These are phyloP conservation scores for Amazona guildingii DNA, from an alignment of 2,113 vertebrate species.

Conservation along the genomic window DNA sequence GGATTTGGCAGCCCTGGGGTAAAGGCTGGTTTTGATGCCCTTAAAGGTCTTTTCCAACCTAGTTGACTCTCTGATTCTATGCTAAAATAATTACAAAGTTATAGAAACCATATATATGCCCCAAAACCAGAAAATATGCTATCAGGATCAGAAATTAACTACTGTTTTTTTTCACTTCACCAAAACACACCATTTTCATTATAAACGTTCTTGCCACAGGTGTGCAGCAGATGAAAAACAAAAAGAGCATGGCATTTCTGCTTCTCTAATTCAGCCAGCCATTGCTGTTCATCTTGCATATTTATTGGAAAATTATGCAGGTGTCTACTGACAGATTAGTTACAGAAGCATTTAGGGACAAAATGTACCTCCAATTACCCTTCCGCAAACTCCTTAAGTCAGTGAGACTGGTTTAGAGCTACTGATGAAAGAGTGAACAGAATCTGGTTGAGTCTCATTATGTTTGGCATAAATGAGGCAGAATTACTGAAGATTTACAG, in stretches of 20 bases:
- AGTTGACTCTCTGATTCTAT: not conserved
- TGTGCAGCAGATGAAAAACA: not conserved
- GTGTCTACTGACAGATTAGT: not conserved
- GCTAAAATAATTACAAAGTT: not conserved
- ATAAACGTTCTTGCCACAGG: not conserved
- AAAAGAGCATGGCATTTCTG: not conserved
- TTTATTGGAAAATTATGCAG: slow-evolving; percentile 19
- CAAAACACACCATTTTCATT: not conserved
- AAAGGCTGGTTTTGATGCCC: not conserved
- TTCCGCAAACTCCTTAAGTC: not conserved
- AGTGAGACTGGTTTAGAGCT: not conserved
- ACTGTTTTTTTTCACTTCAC: not conserved
- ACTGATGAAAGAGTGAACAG: not conserved
- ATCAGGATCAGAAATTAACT: not conserved
- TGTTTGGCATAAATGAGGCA: not conserved
- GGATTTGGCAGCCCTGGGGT: not conserved
- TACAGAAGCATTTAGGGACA: not conserved
- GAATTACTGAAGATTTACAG: not conserved
- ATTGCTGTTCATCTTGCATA: not conserved
- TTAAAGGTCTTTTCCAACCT: not conserved
- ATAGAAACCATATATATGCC: not conserved
- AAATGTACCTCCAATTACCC: not conserved
- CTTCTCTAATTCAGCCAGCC: not conserved
- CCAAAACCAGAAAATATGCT: not conserved
- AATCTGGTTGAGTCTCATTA: not conserved